Evolutionary conservation across 2,888 invertebrate genomes (phyloP).

Genomic region (Hypomecis atomaria): DNA sequence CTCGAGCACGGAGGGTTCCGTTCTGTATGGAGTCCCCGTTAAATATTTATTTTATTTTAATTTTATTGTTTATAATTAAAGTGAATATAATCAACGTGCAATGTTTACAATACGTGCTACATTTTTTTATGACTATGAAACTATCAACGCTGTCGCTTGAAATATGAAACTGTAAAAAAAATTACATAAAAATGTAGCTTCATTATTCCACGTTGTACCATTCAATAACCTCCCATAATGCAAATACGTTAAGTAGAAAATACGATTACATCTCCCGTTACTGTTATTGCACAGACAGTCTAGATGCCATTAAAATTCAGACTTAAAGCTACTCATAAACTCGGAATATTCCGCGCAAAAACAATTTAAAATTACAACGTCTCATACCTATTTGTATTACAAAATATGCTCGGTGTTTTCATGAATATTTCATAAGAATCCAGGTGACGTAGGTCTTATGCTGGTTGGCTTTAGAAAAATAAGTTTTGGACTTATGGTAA

Average conservation of each 20-base stretch:
- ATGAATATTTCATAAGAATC: conserved; percentile 60
- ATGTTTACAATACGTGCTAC: too few species aligned
- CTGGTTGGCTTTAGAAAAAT: conserved; percentile 41
- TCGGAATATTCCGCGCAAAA: conserved; percentile 49
- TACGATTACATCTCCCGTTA: conserved; percentile 8
- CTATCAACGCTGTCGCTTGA: too few species aligned
- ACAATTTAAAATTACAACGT: conserved; percentile 57
- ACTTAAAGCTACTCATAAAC: conserved; percentile 45
- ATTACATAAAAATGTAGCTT: too few species aligned
- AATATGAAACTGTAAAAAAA: too few species aligned
- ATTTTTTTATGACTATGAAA: too few species aligned
- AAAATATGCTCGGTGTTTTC: conserved; percentile 56
- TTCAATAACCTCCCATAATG: conserved; percentile 14
- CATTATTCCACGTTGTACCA: background rate
- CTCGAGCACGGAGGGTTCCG: too few species aligned
- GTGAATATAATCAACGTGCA: too few species aligned
- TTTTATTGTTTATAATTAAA: too few species aligned
- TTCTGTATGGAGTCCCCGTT: too few species aligned
- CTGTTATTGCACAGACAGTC: conserved; percentile 23
- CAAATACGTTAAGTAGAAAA: conserved; percentile 15
- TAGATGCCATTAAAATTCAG: conserved; percentile 38
- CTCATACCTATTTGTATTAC: conserved; percentile 58
- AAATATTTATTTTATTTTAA: too few species aligned
- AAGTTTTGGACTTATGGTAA: conserved; percentile 51
- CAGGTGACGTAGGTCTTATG: conserved; percentile 52